Percentiles rank a stretch among this genome's conserved stretches.
Evolutionary conservation across 2,888 invertebrate species (phyloP).

Genomic region (Drosophila flavopinicola): DNA sequence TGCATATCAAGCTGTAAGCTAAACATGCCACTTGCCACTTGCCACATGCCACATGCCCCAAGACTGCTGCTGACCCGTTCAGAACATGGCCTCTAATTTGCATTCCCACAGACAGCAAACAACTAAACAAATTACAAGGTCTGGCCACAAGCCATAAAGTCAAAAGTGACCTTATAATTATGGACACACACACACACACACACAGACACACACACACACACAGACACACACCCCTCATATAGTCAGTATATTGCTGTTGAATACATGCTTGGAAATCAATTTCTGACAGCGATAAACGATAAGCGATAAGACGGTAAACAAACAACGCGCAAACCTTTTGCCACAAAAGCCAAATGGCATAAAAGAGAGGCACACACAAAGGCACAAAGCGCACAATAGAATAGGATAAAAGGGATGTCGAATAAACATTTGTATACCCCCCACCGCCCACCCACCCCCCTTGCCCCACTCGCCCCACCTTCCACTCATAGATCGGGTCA

Average conservation of each 20-base stretch:
- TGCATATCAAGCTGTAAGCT: constrained; percentile 57
- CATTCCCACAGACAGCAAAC: constrained; percentile 26
- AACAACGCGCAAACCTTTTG: constrained; percentile 41
- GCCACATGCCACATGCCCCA: constrained; percentile 18
- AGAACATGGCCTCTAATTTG: constrained; percentile 57
- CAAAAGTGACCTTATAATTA: constrained; percentile 63
- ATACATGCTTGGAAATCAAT: constrained; percentile 69
- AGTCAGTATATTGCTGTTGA: constrained; percentile 6
- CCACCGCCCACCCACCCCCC: neutral
- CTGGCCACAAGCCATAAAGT: constrained; percentile 33
- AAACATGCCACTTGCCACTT: constrained; percentile 51
- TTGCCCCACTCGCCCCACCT: no score
- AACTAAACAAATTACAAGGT: constrained; percentile 60
- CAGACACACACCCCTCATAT: neutral
- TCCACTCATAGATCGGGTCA: constrained; percentile 29
- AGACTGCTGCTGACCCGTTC: neutral
- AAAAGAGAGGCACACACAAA: constrained; percentile 44
- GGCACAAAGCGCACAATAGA: constrained; percentile 24
- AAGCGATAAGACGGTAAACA: constrained; percentile 54
- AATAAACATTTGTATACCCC: constrained; percentile 11
- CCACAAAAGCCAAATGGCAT: constrained; percentile 28
- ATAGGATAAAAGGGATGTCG: constrained; percentile 29
- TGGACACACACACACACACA: constrained; percentile 16
- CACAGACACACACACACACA: constrained; percentile 7
- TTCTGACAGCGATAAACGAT: constrained; percentile 62